Base-by-base conservation (phyloP, 2,888 invertebrate genomes). In the Adela reaumurella region DNA sequence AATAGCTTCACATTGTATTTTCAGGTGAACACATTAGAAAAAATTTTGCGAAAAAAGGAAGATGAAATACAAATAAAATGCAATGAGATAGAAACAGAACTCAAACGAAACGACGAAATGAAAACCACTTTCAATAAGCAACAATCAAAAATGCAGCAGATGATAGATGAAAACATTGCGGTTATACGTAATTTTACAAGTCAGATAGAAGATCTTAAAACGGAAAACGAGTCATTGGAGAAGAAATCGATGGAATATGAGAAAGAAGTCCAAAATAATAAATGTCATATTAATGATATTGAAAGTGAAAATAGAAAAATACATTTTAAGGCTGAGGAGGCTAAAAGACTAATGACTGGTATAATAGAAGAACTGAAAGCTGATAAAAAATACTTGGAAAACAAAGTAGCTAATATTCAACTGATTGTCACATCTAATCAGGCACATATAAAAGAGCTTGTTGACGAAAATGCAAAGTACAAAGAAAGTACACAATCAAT, bases 101-200 rank as follows among this genome's bases (percentile, higher is more conserved):
- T 61, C 8, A 67, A 65, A 56, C 62, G 68, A 35, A 56, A 61
- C 10, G 65, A 65, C 50, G 58, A 59, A 51, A 56, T 63, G 4
- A 60, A 57, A 28, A 63, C 60, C 35, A 49, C 54, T 10, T 58
- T 58, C 47, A 56, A 51, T 29, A 61, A 65, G 47, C 65, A 68
- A 50, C 63, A 58, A 47, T 59, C 62, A 19, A 63, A 59, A 50
- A 54, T 66, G 3, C 57, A 53, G 19, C 59, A 59, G 48, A 61
- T 63, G 43, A 55, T 70, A 42, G 65, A 70, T 47, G 70, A 70
- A 57, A 65, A 58, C 50, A 60, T 60, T 50, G 65, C 64, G 29
- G 62, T 57, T 20, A 61, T 67, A 24, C 8, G 59, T 61, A 52
- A 58, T 65, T 19, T 54, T 71, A 17, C 64, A 69, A 57, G 60